Conservation (phyloP, 2,113 vertebrate genomes). For the Hippocampus abdominalis region DNA sequence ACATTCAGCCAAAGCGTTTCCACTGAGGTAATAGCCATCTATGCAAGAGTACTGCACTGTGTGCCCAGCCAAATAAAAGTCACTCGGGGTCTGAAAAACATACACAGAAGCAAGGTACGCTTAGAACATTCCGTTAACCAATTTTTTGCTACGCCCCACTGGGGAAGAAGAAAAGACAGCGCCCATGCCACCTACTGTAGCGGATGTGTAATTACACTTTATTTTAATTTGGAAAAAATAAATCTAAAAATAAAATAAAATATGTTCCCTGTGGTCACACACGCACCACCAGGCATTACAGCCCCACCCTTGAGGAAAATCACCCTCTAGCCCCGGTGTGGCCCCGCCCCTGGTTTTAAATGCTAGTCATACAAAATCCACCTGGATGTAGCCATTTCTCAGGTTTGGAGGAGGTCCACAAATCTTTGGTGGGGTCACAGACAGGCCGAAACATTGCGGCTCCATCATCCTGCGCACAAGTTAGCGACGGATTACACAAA, state of each 20-base stretch:
- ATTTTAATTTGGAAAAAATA: no score
- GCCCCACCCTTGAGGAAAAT: no score
- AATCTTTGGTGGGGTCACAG: conserved; percentile 70
- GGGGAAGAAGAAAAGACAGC: no score
- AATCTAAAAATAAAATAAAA: no score
- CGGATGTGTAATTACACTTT: no score
- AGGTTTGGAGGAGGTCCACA: conserved; percentile 80
- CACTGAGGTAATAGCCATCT: conserved; percentile 73
- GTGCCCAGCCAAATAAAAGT: conserved; percentile 76
- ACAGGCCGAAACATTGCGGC: conserved; percentile 86
- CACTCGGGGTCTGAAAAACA: conserved; percentile 62
- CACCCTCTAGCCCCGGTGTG: no score
- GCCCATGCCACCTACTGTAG: no score
- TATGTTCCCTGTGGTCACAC: no score
- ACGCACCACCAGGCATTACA: no score
- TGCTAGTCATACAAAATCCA: conserved; percentile 34
- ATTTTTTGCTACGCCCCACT: no score
- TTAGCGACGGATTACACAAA: not conserved
- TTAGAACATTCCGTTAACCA: not conserved
- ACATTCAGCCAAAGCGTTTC: conserved; percentile 77
- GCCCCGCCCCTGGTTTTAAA: no score
- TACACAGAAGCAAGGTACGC: not conserved
- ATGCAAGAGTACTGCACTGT: conserved; percentile 80
- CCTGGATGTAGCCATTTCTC: conserved; percentile 83
- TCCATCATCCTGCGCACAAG: conserved; percentile 76